Conservation (phyloP, 1,140 invertebrate species). For the Pararge aegeria region DNA sequence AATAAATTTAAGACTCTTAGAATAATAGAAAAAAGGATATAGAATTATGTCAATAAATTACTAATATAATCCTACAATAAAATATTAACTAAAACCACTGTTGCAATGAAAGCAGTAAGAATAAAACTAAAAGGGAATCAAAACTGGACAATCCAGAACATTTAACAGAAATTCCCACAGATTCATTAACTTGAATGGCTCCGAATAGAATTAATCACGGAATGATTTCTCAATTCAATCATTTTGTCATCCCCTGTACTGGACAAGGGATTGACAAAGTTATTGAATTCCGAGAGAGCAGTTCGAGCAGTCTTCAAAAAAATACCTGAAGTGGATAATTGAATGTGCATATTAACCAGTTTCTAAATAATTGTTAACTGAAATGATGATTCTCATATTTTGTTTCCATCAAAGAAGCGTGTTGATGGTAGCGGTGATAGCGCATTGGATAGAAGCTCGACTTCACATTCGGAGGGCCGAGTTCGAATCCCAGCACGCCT, state of each 20-base stretch:
- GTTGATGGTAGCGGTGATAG: too few relatives aligned
- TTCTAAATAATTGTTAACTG: not conserved
- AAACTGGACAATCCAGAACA: not conserved
- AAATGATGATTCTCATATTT: not conserved
- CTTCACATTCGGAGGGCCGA: too few relatives aligned
- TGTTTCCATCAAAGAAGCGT: not conserved
- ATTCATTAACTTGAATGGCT: conserved; percentile 25
- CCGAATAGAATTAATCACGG: conserved; percentile 26
- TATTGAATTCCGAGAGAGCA: conserved; percentile 22
- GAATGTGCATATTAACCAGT: conserved; percentile 26
- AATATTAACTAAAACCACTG: too few relatives aligned
- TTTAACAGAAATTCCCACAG: conserved; percentile 43
- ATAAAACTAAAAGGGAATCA: not conserved
- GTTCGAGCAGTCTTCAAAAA: conserved; percentile 25
- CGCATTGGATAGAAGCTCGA: too few relatives aligned
- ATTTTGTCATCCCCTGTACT: conserved; percentile 23
- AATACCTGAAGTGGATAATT: conserved; percentile 33
- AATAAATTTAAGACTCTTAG: too few relatives aligned
- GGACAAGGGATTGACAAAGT: too few relatives aligned
- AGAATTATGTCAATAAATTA: too few relatives aligned
- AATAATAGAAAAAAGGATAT: too few relatives aligned
- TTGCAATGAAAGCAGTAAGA: not conserved
- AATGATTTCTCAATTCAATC: conserved; percentile 30
- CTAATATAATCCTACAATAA: too few relatives aligned
- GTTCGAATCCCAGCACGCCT: too few relatives aligned